A percentile compares a stretch with the other conserved stretches of the same genome.
Evolutionary conservation across 2,888 invertebrate genomes (phyloP).

Genomic region (Idaea dimidiata): DNA sequence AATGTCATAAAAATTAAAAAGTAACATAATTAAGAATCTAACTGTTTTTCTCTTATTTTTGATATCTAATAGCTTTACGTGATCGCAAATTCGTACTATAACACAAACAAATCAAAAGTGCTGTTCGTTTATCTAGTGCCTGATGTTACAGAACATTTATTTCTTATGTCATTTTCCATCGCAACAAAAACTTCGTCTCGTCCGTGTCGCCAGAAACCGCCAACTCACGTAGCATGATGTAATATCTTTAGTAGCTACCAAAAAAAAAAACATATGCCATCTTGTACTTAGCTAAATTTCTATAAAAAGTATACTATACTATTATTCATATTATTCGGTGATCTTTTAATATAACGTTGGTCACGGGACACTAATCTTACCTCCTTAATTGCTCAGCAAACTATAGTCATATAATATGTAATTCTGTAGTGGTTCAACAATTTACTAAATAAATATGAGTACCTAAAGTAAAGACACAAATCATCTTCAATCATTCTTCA

Average conservation of each 20-base stretch:
- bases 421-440: neutral
- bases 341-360: conserved; percentile 7
- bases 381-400: neutral
- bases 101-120: too few relatives aligned
- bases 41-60: too few relatives aligned
- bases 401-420: neutral
- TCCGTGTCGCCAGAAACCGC: neutral
- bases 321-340: conserved; percentile 8
- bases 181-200: neutral
- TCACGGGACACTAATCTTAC: neutral
- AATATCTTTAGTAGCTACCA: neutral
- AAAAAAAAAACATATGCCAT: neutral
- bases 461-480: neutral
- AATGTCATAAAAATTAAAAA: too few relatives aligned
- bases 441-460: neutral
- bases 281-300: neutral
- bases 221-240: neutral
- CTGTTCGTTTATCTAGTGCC: neutral
- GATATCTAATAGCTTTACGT: too few relatives aligned
- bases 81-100: too few relatives aligned
- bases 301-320: neutral
- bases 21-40: too few relatives aligned
- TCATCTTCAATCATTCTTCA: neutral
- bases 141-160: neutral
- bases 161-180: neutral